Evolutionary conservation across 2,113 vertebrate species (phyloP).

Genomic region (Ramphastos sulfuratus): DNA sequence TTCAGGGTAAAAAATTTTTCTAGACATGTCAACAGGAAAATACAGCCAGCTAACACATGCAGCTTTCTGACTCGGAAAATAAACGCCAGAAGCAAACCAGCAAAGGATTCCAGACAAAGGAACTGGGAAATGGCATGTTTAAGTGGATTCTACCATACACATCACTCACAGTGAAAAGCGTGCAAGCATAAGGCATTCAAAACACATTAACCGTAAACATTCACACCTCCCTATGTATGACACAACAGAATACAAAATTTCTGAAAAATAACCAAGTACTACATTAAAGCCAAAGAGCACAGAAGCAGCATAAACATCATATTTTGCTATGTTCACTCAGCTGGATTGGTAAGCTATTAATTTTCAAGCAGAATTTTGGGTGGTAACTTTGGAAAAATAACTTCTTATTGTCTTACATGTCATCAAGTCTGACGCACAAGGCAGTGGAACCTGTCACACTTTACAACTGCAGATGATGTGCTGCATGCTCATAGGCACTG

Average conservation of each 20-base stretch:
- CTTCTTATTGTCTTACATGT: background rate
- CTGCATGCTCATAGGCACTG: background rate
- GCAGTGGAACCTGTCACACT: background rate
- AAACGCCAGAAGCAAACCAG: background rate
- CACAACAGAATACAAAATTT: background rate
- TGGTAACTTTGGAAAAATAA: background rate
- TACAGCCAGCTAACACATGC: background rate
- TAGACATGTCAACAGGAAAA: background rate
- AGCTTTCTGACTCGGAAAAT: background rate
- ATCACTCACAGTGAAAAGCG: background rate
- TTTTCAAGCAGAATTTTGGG: background rate
- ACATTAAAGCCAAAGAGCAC: background rate
- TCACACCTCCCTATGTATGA: background rate
- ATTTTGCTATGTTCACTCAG: background rate
- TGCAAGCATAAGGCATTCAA: background rate
- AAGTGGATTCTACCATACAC: background rate
- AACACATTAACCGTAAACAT: background rate
- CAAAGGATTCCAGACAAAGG: background rate
- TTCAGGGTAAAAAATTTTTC: background rate
- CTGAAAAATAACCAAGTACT: background rate
- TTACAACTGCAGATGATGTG: background rate
- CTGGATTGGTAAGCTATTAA: background rate
- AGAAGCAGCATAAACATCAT: fast-evolving
- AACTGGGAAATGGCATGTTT: background rate
- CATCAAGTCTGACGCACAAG: background rate